These are phyloP conservation scores for Muscicapa adusta DNA, from an alignment of 2,113 vertebrate species.

Conservation along the genomic window DNA sequence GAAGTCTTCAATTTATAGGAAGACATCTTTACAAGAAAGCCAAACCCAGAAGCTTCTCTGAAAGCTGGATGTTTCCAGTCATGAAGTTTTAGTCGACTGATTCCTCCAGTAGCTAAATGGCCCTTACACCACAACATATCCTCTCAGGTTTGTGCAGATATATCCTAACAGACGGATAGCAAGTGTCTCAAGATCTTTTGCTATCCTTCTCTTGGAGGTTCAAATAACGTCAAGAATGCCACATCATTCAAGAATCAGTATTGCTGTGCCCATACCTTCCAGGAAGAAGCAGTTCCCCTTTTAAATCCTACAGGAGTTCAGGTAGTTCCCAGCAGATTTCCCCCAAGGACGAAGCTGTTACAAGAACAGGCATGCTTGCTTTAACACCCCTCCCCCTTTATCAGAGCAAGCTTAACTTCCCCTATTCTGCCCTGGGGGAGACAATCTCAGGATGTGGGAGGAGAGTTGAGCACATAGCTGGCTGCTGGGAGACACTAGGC, in stretches of 20 bases:
- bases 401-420: constrained; percentile 51
- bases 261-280: background rate
- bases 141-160: background rate
- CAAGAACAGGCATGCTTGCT: constrained; percentile 22
- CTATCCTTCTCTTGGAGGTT: background rate
- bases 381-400: constrained; percentile 61
- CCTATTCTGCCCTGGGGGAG: constrained; percentile 63
- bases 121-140: background rate
- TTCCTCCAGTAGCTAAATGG: background rate
- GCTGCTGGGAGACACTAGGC: constrained; percentile 59
- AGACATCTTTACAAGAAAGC: background rate
- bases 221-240: background rate
- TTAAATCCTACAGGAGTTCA: background rate
- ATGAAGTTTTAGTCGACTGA: background rate
- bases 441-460: constrained; percentile 69
- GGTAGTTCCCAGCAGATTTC: background rate
- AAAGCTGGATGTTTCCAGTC: background rate
- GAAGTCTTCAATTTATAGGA: background rate
- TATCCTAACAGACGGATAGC: background rate
- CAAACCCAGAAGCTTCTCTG: background rate
- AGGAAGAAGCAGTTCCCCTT: background rate
- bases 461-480: constrained; percentile 47
- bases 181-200: background rate
- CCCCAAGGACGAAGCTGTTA: background rate
- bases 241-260: background rate